Evolutionary conservation across 2,113 vertebrate species (phyloP), one percentile per base, ranked within the genome.

Genomic region (Paracanthobrama guichenoti): DNA sequence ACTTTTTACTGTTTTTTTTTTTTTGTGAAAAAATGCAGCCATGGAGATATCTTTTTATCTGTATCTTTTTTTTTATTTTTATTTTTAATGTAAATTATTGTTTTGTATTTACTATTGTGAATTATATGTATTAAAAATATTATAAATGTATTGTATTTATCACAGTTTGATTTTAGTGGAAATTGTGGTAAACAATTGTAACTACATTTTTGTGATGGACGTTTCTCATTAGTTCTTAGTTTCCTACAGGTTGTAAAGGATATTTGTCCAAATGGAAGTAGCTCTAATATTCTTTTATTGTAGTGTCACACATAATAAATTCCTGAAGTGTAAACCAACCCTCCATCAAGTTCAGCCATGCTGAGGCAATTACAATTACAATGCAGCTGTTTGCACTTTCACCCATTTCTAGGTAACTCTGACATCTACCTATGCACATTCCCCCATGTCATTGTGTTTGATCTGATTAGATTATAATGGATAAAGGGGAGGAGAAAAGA

Each of bases 321-420:
- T 55, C 83, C 73, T 67, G 3, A 35, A 89, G 77, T 90, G 88
- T 91, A 91, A 91, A 90, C 83, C 14, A 88, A 91, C 79, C n/a
- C 85, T 79, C 87, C 89, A 81, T 91, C 90, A 88, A 66, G 12
- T 24, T 78, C 24, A 85, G 89, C 90, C 59, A 80, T 89, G 87
- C 90, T 91, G 84, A 87, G 87, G 84, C 90, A 92, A 90, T 79
- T 79, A n/a, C n/a, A n/a, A n/a, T n/a, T n/a, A 60, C 59, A 42
- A 48, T 9, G 8, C 14, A 66, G 59, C 78, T 80, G 59, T 64
- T 46, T 64, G 39, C 1, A 24, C 42, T 64, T 80, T 13, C 24
- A 46, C 39, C 35, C 9, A 12, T 79, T 59, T 64, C 16, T 35
- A 22, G 57, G 35, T 46, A 22, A 62, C 55, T 44, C 4, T n/a